Percentiles rank a stretch among this genome's conserved stretches.
Evolutionary conservation across 2,888 invertebrate species (phyloP).

Genomic region (Anthophora plumipes): DNA sequence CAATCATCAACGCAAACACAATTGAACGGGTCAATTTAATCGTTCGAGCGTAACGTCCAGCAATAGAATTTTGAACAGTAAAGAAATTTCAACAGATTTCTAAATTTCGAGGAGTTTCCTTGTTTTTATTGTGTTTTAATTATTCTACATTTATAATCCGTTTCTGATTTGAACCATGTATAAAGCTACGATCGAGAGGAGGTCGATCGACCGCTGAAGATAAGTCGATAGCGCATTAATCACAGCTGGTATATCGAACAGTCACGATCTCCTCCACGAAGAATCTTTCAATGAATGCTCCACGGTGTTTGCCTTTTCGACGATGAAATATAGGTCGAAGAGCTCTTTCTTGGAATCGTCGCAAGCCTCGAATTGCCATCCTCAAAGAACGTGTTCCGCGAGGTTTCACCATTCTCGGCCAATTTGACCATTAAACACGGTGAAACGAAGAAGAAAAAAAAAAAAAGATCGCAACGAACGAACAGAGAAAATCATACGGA

Average conservation of each 20-base stretch:
- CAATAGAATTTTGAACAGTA: too few relatives aligned
- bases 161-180: too few relatives aligned
- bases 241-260: background rate
- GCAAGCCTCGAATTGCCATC: conserved; percentile 48
- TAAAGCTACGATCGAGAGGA: background rate
- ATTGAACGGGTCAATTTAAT: too few relatives aligned
- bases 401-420: conserved; percentile 10
- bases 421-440: background rate
- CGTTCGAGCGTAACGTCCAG: too few relatives aligned
- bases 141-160: too few relatives aligned
- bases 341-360: conserved; percentile 57
- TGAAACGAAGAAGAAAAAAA: background rate
- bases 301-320: conserved; percentile 52
- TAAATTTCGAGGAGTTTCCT: too few relatives aligned
- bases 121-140: too few relatives aligned
- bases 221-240: background rate
- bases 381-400: conserved; percentile 40
- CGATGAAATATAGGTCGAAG: conserved; percentile 65
- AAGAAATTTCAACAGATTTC: too few relatives aligned
- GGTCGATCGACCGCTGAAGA: background rate
- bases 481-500: background rate
- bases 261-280: background rate
- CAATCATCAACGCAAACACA: too few relatives aligned
- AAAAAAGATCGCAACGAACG: too few relatives aligned
- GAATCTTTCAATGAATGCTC: conserved; percentile 47